Evolutionary conservation across 1,140 invertebrate genomes (phyloP).

Genomic region (Vollenhovia emeryi): DNA sequence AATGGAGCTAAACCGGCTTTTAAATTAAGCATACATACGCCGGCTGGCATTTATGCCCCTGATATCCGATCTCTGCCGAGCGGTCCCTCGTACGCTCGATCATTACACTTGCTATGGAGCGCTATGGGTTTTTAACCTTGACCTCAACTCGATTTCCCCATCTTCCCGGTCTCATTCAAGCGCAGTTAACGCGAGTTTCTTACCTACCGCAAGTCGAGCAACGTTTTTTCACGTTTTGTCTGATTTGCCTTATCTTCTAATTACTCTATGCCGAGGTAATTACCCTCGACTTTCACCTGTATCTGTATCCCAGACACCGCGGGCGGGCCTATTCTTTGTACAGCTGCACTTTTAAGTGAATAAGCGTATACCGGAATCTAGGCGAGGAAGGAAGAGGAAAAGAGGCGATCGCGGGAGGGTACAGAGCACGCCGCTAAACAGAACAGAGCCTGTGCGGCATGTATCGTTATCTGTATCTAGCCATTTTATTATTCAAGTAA

Average conservation of each 20-base stretch:
- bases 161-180: not conserved
- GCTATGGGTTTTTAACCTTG: slow-evolving; percentile 39
- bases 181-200: not conserved
- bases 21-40: slow-evolving; percentile 1
- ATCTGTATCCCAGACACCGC: not conserved
- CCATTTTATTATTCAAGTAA: slow-evolving; percentile 50
- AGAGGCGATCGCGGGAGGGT: not conserved
- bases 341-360: not conserved
- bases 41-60: slow-evolving; percentile 15
- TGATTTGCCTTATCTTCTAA: not conserved
- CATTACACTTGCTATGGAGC: not conserved
- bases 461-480: slow-evolving; percentile 37
- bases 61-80: not conserved
- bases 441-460: not conserved
- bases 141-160: not conserved
- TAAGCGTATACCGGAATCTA: not conserved
- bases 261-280: not conserved
- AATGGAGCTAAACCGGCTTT: not conserved
- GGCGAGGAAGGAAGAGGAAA: not conserved
- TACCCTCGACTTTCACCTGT: not conserved
- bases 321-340: too few relatives aligned
- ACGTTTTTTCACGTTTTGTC: not conserved
- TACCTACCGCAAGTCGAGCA: not conserved
- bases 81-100: not conserved
- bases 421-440: not conserved